Evolutionary conservation across 2,113 vertebrate genomes (phyloP), one percentile per base, ranked within the genome.

Genomic region (Petrocephalus zakoni): DNA sequence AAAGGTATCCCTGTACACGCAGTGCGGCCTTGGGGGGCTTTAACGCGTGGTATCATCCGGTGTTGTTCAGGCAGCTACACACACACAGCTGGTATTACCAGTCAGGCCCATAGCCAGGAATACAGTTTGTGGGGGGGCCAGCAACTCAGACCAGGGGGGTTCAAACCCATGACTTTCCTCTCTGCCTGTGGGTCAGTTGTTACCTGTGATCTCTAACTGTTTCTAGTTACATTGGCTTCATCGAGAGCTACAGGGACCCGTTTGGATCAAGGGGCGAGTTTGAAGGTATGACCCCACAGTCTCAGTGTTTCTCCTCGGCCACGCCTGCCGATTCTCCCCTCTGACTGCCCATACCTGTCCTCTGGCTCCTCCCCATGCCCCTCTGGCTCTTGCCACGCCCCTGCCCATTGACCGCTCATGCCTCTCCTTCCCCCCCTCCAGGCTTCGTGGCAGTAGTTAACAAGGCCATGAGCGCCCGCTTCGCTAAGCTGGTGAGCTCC

Each of bases 181-280:
- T 9, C n/a, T 64, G n/a, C 10, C 25, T 29, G 10, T 9, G 11
- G 25, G n/a, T 68, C 10, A 68, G 61, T 5, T 1, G 55, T 56
- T 85, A 46, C 46, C 19, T 37, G 78, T 68, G 5, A 61, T 47
- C 90, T 34, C 86, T 42, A 42, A 42, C 87, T 52, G 29, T 47
- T 68, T 84, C 51, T 92, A 98, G 97, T 92, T 97, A 98, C 90
- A 98, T 98, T 64, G 97, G 97, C 8, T 98, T 98, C 91, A 98
- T 98, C 22, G 97, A 98, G 93, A 98, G 97, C 94, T 98, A 98
- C 94, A 95, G 97, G 87, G 97, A 98, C 90, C 97, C 97, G 0
- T 98, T 97, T 88, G 97, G 97, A 88, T 98, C 97, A 92, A 95
- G 97, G 84, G 97, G 97, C 90, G 97, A 98, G 92, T 98, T 98